Conservation (phyloP, 2,113 vertebrate genomes). For the Oncorhynchus tshawytscha region DNA sequence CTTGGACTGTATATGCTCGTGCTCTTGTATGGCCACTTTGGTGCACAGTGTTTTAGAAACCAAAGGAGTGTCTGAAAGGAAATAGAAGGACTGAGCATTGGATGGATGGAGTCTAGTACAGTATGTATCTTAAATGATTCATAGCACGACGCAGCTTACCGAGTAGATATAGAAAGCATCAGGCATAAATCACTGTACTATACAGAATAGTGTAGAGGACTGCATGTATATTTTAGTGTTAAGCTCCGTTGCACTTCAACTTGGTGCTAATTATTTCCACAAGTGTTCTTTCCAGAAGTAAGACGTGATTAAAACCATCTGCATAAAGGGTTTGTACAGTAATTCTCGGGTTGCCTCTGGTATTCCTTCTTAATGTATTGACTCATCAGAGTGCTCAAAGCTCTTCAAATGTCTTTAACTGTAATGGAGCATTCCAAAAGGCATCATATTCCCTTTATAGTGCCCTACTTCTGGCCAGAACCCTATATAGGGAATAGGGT, state of each 20-base stretch:
- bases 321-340: not conserved
- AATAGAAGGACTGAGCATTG: not conserved
- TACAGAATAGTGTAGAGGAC: not conserved
- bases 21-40: too few species aligned
- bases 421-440: too few species aligned
- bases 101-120: not conserved
- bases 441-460: too few species aligned
- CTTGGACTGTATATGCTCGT: too few species aligned
- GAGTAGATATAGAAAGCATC: not conserved
- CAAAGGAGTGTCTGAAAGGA: not conserved
- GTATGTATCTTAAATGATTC: slow-evolving; percentile 2
- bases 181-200: not conserved
- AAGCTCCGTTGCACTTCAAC: not conserved
- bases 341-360: not conserved
- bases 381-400: too few species aligned
- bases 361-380: too few species aligned
- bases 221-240: slow-evolving; percentile 22
- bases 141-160: not conserved
- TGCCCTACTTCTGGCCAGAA: too few species aligned
- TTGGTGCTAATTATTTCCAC: slow-evolving; percentile 11
- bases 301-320: not conserved
- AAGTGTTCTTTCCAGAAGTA: slow-evolving; percentile 9
- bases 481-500: too few species aligned
- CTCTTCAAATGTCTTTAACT: too few species aligned
- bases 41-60: too few species aligned